phyloP scores from a whole-genome alignment of 2,888 invertebrate genomes.

The Cheilosia soror region DNA sequence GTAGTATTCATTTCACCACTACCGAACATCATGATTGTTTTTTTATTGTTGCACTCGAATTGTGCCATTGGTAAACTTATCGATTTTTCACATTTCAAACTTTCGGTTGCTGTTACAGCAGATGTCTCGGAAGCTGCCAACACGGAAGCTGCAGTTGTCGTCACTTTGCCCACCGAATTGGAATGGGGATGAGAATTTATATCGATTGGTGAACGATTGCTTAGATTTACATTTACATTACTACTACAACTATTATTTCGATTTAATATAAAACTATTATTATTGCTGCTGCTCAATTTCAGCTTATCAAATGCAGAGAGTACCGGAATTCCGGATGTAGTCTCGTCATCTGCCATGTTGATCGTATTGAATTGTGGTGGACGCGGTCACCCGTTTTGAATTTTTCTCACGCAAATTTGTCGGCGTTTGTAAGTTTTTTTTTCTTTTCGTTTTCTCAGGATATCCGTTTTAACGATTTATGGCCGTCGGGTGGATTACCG shows the following conservation, averaged over 20 bases:
- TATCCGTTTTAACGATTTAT: slow-evolving; percentile 24
- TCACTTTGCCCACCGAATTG: slow-evolving; percentile 22
- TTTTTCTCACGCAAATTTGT: slow-evolving; percentile 2
- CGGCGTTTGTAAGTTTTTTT: slow-evolving; percentile 11
- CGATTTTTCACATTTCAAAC: slow-evolving; percentile 65
- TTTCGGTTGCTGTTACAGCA: slow-evolving; percentile 30
- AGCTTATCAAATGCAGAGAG: slow-evolving; percentile 67
- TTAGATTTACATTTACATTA: slow-evolving; percentile 6
- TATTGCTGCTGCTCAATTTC: slow-evolving; percentile 54
- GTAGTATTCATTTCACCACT: slow-evolving; percentile 40
- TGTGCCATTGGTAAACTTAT: slow-evolving; percentile 54
- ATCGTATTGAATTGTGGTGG: slow-evolving; percentile 14
- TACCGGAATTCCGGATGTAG: slow-evolving; percentile 38
- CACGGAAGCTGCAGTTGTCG: slow-evolving; percentile 40
- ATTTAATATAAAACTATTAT: slow-evolving; percentile 48
- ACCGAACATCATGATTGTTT: slow-evolving; percentile 49
- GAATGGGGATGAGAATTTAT: slow-evolving; percentile 32
- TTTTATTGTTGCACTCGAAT: slow-evolving; percentile 49
- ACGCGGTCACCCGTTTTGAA: slow-evolving; percentile 28
- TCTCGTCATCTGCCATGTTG: slow-evolving; percentile 64
- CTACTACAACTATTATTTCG: slow-evolving; percentile 31
- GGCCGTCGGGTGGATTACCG: slow-evolving; percentile 3
- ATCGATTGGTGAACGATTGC: slow-evolving; percentile 46
- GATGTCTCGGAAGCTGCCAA: slow-evolving; percentile 30
- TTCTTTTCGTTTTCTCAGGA: not conserved